Base-by-base conservation (phyloP, 35 echinoderm and acorn worm species). In the Apostichopus japonicus region DNA sequence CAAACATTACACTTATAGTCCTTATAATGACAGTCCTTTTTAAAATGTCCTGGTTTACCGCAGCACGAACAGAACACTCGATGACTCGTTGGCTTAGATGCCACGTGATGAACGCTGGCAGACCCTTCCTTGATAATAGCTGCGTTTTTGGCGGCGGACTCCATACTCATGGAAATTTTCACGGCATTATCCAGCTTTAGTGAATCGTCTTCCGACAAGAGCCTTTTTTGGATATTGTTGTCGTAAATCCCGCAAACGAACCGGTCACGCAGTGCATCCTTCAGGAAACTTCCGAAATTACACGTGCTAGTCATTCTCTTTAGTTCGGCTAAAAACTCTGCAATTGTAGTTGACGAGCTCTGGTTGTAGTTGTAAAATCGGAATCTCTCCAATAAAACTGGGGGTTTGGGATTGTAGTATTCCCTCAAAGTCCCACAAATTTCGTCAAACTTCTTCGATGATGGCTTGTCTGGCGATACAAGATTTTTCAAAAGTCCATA, bases 401-500 rank as follows among this genome's bases (percentile, higher is more conserved):
- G 61, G 6, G 84, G 84, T 73, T 17, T 52, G 15, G 27, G 79
- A 55, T 17, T 83, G 79, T 83, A 55, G 54, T 83, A 33, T n/a
- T 80, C 25, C 51, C 44, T 25, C 2, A 80, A 25, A 14, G 78
- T 80, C 14, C 44, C 44, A 83, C 79, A 83, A 83, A 83, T 83
- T 53, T 83, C 44, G 2, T 9, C 0, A 9, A 82, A 54, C 10
- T 82, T 53, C 79, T 54, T 82, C 44, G 79, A 5, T 54, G 44
- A 53, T 10, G 79, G 79, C 25, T 82, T 82, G 54, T 54, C 44
- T 4, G 79, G 79, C 79, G 79, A 53, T 10, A 82, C 44, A 15
- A 82, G n/a, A 25, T 82, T 82, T 51, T 56, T 82, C 25, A 82
- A 82, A 53, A 80, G 78, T 80, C 78, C 78, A 24, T 80, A 80